A percentile compares a stretch with the other conserved stretches of the same genome.
Evolutionary conservation across 2,888 invertebrate species (phyloP).

Genomic region (Hofmannophila pseudospretella): DNA sequence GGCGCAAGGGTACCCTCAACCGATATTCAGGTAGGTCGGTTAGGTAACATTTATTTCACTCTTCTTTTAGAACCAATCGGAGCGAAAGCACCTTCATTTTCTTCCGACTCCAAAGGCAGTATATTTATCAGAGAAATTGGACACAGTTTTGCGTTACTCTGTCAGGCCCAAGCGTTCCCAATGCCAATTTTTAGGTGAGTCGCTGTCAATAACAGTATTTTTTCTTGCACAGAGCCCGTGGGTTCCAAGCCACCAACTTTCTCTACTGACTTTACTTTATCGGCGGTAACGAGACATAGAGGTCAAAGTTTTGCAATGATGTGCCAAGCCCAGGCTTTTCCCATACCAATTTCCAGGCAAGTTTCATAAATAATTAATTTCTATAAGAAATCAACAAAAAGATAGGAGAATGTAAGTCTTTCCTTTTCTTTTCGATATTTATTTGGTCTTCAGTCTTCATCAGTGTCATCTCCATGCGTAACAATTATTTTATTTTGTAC

Average conservation of each 20-base stretch:
- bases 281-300: conserved; percentile 76
- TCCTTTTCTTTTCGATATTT: too few relatives aligned
- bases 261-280: conserved; percentile 78
- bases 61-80: conserved; percentile 78
- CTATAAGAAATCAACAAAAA: too few relatives aligned
- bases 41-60: conserved; percentile 16
- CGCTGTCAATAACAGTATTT: conserved; percentile 17
- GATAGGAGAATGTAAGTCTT: too few relatives aligned
- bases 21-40: conserved; percentile 80
- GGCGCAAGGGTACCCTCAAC: conserved; percentile 80
- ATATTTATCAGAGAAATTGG: conserved; percentile 77
- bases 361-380: conserved; percentile 29
- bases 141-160: conserved; percentile 79
- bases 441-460: too few relatives aligned
- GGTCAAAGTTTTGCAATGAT: conserved; percentile 79
- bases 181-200: conserved; percentile 81
- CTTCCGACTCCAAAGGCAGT: conserved; percentile 80
- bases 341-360: conserved; percentile 85
- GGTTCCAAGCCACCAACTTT: conserved; percentile 80
- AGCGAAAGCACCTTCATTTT: conserved; percentile 80
- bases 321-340: conserved; percentile 85
- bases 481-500: conserved; percentile 34
- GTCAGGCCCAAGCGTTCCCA: conserved; percentile 81
- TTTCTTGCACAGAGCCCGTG: conserved; percentile 25
- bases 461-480: too few relatives aligned